A percentile compares a stretch with the other conserved stretches of the same genome.
Evolutionary conservation across 2,888 invertebrate species (phyloP).

Genomic region (Amblyteles armatorius): DNA sequence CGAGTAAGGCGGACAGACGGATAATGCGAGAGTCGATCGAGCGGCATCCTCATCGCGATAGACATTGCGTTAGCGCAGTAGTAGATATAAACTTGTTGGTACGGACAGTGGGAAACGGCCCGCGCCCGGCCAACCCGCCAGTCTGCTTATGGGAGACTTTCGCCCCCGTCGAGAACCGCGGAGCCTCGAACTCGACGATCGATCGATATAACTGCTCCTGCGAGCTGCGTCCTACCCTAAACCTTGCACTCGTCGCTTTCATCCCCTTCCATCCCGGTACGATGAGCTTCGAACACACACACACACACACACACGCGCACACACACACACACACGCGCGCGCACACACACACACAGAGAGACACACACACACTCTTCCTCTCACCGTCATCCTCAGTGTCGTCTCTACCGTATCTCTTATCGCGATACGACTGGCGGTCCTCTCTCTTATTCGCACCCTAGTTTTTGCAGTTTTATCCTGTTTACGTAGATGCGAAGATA

Average conservation of each 20-base stretch:
- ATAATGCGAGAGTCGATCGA: slow-evolving; percentile 33
- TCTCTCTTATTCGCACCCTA: too few species aligned
- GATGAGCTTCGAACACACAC: slow-evolving; percentile 63
- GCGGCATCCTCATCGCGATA: background rate
- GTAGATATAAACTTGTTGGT: slow-evolving; percentile 64
- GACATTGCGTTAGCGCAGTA: slow-evolving; percentile 29
- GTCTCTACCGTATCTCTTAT: too few species aligned
- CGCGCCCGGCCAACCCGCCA: slow-evolving; percentile 74
- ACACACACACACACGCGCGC: background rate
- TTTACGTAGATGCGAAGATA: too few species aligned
- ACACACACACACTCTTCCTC: too few species aligned
- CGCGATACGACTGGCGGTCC: too few species aligned
- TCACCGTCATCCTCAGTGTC: too few species aligned
- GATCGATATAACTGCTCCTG: slow-evolving; percentile 84
- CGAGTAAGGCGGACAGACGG: slow-evolving; percentile 3
- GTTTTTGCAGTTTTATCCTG: too few species aligned
- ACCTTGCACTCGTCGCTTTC: slow-evolving; percentile 72
- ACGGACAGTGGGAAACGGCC: slow-evolving; percentile 69
- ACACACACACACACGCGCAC: slow-evolving; percentile 38
- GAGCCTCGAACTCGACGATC: slow-evolving; percentile 72
- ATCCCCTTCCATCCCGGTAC: slow-evolving; percentile 55
- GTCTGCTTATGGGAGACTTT: slow-evolving; percentile 69
- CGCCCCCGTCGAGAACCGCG: slow-evolving; percentile 44
- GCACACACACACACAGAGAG: too few species aligned
- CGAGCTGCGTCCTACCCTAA: slow-evolving; percentile 76